Evolutionary conservation across 2,888 invertebrate genomes (phyloP).

Genomic region (Nematopogon swammerdamellus): DNA sequence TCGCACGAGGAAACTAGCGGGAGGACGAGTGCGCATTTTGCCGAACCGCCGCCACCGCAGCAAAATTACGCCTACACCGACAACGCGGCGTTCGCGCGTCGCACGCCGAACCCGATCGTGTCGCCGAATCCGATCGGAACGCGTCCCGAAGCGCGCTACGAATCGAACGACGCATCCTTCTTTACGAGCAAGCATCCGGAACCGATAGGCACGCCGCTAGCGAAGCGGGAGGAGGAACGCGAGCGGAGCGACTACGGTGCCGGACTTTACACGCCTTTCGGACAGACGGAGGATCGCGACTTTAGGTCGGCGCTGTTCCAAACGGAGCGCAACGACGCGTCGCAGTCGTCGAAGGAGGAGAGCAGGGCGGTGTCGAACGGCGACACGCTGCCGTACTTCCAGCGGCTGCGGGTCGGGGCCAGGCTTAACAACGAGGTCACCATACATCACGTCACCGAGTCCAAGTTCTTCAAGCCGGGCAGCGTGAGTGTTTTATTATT

Average conservation of each 20-base stretch:
- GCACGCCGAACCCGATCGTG: conserved; percentile 28
- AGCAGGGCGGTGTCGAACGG: conserved; percentile 21
- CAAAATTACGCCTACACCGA: conserved; percentile 24
- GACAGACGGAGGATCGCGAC: conserved; percentile 35
- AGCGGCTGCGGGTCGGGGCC: conserved; percentile 36
- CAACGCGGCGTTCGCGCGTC: conserved; percentile 16
- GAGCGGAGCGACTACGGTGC: conserved; percentile 15
- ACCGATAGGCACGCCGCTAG: conserved; percentile 31
- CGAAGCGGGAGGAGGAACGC: conserved; percentile 19
- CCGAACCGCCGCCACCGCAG: conserved; percentile 23
- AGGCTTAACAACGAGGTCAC: conserved; percentile 44
- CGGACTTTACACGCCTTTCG: conserved; percentile 39
- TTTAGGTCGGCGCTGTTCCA: conserved; percentile 39
- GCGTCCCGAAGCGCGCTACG: conserved; percentile 23
- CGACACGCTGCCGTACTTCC: conserved; percentile 42
- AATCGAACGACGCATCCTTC: conserved; percentile 9
- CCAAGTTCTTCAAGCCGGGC: conserved; percentile 37
- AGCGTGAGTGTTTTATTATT: conserved; percentile 27
- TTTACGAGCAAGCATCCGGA: conserved; percentile 20
- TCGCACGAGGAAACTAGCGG: conserved; percentile 23
- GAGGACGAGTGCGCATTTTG: conserved; percentile 22
- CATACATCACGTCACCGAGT: conserved; percentile 44
- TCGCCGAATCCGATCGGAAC: conserved; percentile 47
- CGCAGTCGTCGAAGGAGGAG: conserved; percentile 3
- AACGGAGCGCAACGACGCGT: conserved; percentile 23